Percentiles rank a stretch among this genome's conserved stretches.
phyloP scores from a whole-genome alignment of 2,113 vertebrate genomes.

The Hyperoodon ampullatus region DNA sequence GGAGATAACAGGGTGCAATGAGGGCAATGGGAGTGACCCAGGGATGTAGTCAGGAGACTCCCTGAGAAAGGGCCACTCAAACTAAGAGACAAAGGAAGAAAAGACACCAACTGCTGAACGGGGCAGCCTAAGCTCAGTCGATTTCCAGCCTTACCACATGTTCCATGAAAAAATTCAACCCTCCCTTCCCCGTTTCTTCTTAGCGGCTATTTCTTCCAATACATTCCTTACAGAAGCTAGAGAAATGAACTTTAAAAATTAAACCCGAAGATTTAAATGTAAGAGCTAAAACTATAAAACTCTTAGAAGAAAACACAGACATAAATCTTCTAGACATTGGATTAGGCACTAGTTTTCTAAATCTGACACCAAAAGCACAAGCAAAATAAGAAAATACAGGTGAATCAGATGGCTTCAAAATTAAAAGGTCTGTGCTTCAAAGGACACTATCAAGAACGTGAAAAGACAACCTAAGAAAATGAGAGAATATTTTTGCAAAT shows the following conservation, averaged over 20 bases:
- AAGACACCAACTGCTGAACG: not conserved
- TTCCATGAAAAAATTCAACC: too few species aligned
- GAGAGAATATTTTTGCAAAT: not conserved
- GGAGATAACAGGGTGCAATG: fast-evolving
- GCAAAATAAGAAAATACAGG: not conserved
- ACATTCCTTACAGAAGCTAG: not conserved
- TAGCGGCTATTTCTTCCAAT: not conserved
- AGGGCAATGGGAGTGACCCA: not conserved
- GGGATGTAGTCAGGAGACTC: not conserved
- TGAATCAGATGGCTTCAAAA: not conserved
- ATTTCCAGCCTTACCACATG: fast-evolving
- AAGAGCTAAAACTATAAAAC: not conserved
- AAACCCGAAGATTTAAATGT: not conserved
- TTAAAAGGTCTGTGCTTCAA: not conserved
- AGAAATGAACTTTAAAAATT: not conserved
- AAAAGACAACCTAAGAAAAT: not conserved
- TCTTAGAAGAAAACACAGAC: not conserved
- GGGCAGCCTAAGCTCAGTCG: not conserved
- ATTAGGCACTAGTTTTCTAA: not conserved
- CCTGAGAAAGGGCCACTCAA: not conserved
- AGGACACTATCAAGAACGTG: not conserved
- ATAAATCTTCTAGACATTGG: not conserved
- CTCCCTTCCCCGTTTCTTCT: too few species aligned
- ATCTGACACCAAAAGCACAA: not conserved
- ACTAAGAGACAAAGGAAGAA: not conserved